These are phyloP conservation scores for Albula glossodonta DNA, from an alignment of 2,113 vertebrate species.

Conservation along the genomic window DNA sequence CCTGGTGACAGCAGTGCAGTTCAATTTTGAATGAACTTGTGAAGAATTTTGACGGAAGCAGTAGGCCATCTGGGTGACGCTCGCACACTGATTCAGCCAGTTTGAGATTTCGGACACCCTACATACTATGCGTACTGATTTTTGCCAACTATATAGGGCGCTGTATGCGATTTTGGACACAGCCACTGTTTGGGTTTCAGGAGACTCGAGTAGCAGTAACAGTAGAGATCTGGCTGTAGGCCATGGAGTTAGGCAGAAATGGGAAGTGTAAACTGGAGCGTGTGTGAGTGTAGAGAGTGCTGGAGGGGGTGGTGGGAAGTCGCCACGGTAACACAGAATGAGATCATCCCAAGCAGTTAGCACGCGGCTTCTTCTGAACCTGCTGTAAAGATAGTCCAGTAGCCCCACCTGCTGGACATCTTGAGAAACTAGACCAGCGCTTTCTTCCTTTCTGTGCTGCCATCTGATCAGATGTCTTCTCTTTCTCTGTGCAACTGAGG, in stretches of 20 bases:
- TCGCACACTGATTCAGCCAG: too few species aligned
- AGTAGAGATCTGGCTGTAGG: neutral
- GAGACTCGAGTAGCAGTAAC: neutral
- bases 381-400: neutral
- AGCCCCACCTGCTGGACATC: neutral
- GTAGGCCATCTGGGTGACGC: too few species aligned
- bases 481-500: neutral
- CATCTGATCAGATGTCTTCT: too few species aligned
- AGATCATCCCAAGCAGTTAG: neutral
- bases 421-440: neutral
- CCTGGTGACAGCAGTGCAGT: too few species aligned
- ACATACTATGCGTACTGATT: too few species aligned
- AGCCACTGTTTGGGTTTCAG: too few species aligned
- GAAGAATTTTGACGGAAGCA: too few species aligned
- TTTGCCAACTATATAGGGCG: too few species aligned
- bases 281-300: neutral
- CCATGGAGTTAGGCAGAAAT: too few species aligned
- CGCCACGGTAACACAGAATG: neutral
- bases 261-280: neutral
- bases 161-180: too few species aligned
- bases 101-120: too few species aligned
- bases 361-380: neutral
- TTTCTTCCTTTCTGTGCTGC: neutral
- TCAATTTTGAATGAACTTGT: too few species aligned
- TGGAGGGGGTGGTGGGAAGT: neutral